Base-by-base conservation (phyloP, 2,113 vertebrate species). In the Muntiacus muntjak region DNA sequence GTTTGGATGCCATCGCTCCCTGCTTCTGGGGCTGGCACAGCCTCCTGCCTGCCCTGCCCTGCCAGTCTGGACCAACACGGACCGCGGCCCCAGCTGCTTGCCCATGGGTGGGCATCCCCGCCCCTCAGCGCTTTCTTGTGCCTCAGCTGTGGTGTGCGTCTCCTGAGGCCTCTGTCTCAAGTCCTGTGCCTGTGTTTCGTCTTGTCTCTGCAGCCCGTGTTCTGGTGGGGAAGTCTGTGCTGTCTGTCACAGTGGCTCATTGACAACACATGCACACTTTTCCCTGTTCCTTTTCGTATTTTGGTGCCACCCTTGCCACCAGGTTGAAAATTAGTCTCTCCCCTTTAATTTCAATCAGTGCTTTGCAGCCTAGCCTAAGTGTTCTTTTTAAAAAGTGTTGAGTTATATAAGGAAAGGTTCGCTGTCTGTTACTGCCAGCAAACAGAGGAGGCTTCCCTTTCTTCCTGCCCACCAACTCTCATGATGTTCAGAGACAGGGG, bases 101-200 rank as follows among this genome's bases (percentile, higher is more conserved):
- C 47, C 90, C 10, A 1, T 33, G 25, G 17, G 36, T 45, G 10
- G 23, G 23, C 26, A 10, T 17, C 15, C n/a, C 23, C 3, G 3
- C 1, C 1, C 19, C 30, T 2, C 26, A n/a, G 21, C 26, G 1
- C 50, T 54, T 58, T 21, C 9, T 16, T 30, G 36, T 25, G 36
- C 21, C 36, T 76, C 71, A 7, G 5, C 71, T 76, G 12, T 76
- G 3, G 1, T 6, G 28, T 43, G 21, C 2, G 2, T n/a, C 26
- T 33, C 4, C 7, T 19, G 17, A 47, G 25, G 3, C 62, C 0
- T 28, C 43, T 23, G 33, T n/a, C 67, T 79, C 5, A 25, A 25
- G 0, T 17, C 28, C 11, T 19, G 11, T 25, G 10, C 50, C 23
- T 54, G 33, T 28, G 30, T 40, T 52, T 36, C 30, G 7, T 43